Evolutionary conservation across 1,140 invertebrate genomes (phyloP).

Genomic region (Euwallacea similis): DNA sequence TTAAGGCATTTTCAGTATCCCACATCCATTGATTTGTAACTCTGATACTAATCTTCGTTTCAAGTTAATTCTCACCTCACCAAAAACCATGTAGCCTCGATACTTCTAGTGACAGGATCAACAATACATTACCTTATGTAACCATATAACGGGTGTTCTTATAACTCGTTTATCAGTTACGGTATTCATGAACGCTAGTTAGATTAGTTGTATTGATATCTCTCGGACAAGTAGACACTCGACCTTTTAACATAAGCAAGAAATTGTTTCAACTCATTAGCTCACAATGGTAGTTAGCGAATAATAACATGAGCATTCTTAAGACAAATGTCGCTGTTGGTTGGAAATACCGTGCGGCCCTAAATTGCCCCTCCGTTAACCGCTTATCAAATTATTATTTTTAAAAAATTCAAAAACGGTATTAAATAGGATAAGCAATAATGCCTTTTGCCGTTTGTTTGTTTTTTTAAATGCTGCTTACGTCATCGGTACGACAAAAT

Average conservation of each 20-base stretch:
- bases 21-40: no score
- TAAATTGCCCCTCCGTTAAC: no score
- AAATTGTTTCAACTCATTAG: slow-evolving; percentile 2
- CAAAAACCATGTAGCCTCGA: background rate
- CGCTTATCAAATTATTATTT: no score
- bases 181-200: slow-evolving; percentile 12
- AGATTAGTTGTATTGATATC: slow-evolving; percentile 9
- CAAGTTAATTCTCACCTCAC: background rate
- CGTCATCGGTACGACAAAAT: no score
- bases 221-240: background rate
- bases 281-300: slow-evolving; percentile 1
- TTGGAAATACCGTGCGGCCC: background rate
- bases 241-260: slow-evolving; percentile 3
- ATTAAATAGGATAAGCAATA: no score
- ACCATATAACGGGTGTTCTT: slow-evolving; percentile 20
- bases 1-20: no score
- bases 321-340: background rate
- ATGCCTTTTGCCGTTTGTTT: no score
- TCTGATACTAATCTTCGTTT: no score
- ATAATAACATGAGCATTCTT: slow-evolving; percentile 11
- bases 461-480: no score
- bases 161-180: slow-evolving; percentile 19
- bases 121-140: slow-evolving; percentile 14
- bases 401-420: no score
- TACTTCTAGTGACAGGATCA: background rate